phyloP scores from a whole-genome alignment of 1,140 invertebrate genomes.

The Cydia pomonella region DNA sequence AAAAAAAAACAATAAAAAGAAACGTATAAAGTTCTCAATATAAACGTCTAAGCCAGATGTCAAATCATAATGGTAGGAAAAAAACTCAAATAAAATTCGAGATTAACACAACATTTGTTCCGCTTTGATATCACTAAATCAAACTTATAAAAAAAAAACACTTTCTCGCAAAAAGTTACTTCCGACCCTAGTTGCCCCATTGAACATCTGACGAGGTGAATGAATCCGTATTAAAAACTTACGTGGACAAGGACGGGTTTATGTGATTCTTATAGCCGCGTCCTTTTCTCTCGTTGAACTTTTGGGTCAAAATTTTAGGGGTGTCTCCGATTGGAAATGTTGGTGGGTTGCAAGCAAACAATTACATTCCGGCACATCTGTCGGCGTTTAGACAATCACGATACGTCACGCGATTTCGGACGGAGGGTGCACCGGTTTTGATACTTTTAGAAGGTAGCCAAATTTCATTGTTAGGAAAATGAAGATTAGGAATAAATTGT shows the following conservation, averaged over 20 bases:
- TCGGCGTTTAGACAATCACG: slow-evolving; percentile 79
- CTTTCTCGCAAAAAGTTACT: slow-evolving; percentile 46
- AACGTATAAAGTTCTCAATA: not conserved
- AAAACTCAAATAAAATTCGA: slow-evolving; percentile 16
- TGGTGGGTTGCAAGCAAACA: slow-evolving; percentile 64
- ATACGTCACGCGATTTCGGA: slow-evolving; percentile 76
- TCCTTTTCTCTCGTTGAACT: not conserved
- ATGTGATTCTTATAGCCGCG: not conserved
- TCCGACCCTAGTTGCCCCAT: slow-evolving; percentile 62
- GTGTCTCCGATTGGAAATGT: slow-evolving; percentile 70
- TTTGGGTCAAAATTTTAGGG: slow-evolving; percentile 50
- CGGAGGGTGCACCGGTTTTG: slow-evolving; percentile 47
- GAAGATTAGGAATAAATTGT: too few species aligned
- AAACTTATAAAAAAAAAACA: slow-evolving; percentile 58
- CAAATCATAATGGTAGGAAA: slow-evolving; percentile 18
- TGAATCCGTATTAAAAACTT: slow-evolving; percentile 56
- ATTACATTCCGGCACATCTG: slow-evolving; percentile 80
- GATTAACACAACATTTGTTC: slow-evolving; percentile 32
- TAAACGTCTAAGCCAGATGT: slow-evolving; percentile 16
- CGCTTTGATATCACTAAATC: slow-evolving; percentile 52
- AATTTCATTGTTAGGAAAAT: not conserved
- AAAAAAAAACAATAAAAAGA: not conserved
- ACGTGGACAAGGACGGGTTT: not conserved
- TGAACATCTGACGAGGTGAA: slow-evolving; percentile 79
- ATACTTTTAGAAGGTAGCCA: slow-evolving; percentile 50